A percentile compares a stretch with the other conserved stretches of the same genome.
Evolutionary conservation across 2,797 vertebrate genomes (phyloP).

Genomic region (Enteromius argenteus): DNA sequence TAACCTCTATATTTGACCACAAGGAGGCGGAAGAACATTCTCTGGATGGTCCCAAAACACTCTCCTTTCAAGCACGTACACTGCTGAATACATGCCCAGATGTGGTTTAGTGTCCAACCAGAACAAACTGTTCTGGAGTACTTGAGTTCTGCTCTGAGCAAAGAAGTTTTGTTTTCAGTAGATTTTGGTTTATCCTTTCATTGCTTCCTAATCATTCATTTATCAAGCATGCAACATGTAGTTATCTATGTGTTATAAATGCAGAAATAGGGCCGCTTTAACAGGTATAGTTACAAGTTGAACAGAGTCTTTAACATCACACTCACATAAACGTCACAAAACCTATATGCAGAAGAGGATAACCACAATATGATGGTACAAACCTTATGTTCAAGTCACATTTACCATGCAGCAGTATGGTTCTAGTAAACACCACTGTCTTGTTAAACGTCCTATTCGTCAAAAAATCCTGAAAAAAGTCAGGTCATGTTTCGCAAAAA

Average conservation of each 20-base stretch:
- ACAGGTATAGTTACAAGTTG: not conserved
- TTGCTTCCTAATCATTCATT: not conserved
- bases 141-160: not conserved
- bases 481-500: not conserved
- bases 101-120: conserved; percentile 8
- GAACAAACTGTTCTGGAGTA: conserved; percentile 33
- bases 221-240: not conserved
- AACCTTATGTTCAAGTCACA: not conserved
- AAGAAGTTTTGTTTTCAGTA: not conserved
- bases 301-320: not conserved
- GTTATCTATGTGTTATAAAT: not conserved
- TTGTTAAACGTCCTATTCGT: not conserved
- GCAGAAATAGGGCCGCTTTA: not conserved
- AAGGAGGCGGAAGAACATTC: conserved; percentile 45
- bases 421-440: not conserved
- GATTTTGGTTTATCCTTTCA: not conserved
- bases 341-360: not conserved
- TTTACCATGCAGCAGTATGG: not conserved
- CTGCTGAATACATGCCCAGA: conserved; percentile 34
- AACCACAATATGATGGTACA: not conserved
- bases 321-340: not conserved
- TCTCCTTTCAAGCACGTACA: conserved; percentile 7
- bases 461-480: not conserved
- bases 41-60: not conserved
- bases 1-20: conserved; percentile 29